These are phyloP conservation scores for Polypedilum pembai DNA, from an alignment of 1,140 invertebrate species.

Conservation along the genomic window DNA sequence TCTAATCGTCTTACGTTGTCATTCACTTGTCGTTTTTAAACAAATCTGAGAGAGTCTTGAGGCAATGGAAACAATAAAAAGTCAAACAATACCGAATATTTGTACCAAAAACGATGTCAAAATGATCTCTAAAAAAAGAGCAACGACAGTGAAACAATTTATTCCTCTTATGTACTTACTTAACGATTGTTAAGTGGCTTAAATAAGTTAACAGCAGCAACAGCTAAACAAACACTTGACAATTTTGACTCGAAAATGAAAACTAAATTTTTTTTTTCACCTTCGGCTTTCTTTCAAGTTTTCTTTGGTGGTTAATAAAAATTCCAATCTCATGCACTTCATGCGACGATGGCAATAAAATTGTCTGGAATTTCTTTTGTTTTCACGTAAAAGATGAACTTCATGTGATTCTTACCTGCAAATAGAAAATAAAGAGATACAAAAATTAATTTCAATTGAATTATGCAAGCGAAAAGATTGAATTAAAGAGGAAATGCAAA, in stretches of 20 bases:
- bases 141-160: neutral
- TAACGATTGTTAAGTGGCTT: neutral
- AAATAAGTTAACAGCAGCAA: neutral
- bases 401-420: slow-evolving; percentile 3
- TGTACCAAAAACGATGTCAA: neutral
- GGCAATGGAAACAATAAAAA: neutral
- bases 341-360: no score
- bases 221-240: neutral
- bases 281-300: neutral
- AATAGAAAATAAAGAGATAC: neutral
- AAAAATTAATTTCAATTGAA: neutral
- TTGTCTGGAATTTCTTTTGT: no score
- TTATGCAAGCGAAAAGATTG: neutral
- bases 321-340: no score
- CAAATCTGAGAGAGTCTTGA: no score
- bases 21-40: no score
- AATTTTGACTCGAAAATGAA: slow-evolving; percentile 1
- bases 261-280: neutral
- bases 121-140: neutral
- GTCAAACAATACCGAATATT: slow-evolving; percentile 3
- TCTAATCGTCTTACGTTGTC: neutral
- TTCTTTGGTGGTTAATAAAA: no score
- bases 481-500: slow-evolving; percentile 12
- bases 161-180: neutral
- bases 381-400: neutral